These are phyloP conservation scores for Peromyscus eremicus DNA, from an alignment of 2,797 vertebrate genomes.

Conservation along the genomic window DNA sequence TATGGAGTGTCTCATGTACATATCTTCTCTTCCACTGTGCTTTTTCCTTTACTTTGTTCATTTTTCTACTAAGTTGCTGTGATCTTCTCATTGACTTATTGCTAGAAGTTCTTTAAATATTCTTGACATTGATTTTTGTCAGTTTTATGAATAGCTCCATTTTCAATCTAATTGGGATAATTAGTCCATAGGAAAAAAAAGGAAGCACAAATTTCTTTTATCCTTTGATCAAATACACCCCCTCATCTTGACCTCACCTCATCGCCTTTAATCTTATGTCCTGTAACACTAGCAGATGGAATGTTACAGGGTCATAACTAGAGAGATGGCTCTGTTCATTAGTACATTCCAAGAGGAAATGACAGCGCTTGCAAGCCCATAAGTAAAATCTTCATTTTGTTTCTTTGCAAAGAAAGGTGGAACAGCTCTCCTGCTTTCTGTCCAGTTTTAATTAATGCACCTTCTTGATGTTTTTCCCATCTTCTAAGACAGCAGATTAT, in stretches of 20 bases:
- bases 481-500: constrained; percentile 25
- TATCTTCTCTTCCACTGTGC: background rate
- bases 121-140: constrained; percentile 69
- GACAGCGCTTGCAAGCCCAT: background rate
- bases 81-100: constrained; percentile 45
- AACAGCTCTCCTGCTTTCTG: background rate
- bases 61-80: constrained; percentile 12
- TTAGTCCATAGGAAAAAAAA: constrained; percentile 55
- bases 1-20: background rate
- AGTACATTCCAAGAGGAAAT: constrained; percentile 27
- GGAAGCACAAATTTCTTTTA: constrained; percentile 65
- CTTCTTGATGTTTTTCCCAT: background rate
- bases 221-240: constrained; percentile 71
- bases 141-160: constrained; percentile 69
- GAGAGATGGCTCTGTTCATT: constrained; percentile 31
- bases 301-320: background rate
- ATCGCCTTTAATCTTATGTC: constrained; percentile 67
- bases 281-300: constrained; percentile 1
- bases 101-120: constrained; percentile 47
- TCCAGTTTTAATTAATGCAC: constrained; percentile 48
- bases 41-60: constrained; percentile 47
- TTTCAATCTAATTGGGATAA: constrained; percentile 74
- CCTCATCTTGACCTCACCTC: constrained; percentile 59
- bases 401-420: constrained; percentile 43
- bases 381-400: background rate